Evolutionary conservation across 2,797 vertebrate species (phyloP).

Genomic region (Sebastiscus albofasciatus): DNA sequence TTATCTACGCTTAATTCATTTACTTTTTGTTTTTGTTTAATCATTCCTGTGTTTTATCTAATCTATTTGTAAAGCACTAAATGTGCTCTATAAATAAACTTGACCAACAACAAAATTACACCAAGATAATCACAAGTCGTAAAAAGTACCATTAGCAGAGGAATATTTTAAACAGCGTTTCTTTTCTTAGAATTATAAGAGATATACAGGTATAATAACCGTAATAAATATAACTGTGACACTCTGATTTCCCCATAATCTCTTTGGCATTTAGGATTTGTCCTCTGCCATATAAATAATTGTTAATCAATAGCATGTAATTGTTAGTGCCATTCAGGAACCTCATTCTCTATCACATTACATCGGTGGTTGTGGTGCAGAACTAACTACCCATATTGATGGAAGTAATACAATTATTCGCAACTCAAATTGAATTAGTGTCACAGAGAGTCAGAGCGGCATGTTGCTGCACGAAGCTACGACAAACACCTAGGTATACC

Average conservation of each 20-base stretch:
- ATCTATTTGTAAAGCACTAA: neutral
- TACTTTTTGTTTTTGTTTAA: no score
- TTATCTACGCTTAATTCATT: no score
- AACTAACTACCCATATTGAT: constrained; percentile 62
- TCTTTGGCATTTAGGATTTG: neutral
- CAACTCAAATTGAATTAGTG: constrained; percentile 70
- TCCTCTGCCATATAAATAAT: constrained; percentile 10
- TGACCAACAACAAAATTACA: constrained; percentile 5
- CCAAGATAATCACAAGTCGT: neutral
- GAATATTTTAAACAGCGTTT: neutral
- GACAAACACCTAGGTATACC: neutral
- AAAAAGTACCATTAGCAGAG: neutral
- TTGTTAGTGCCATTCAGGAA: constrained; percentile 48
- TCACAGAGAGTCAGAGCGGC: constrained; percentile 54
- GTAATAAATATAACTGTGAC: neutral
- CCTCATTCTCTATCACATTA: constrained; percentile 46
- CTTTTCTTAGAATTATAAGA: neutral
- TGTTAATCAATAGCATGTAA: constrained; percentile 54
- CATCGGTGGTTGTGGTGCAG: constrained; percentile 56
- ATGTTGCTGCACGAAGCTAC: neutral
- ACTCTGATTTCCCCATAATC: neutral
- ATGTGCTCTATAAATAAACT: neutral
- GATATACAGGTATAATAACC: neutral
- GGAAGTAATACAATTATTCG: constrained; percentile 69
- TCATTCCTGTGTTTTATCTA: neutral